A percentile compares a stretch with the other conserved stretches of the same genome.
Conservation (phyloP, 2,113 vertebrate species). For the Myrmecobius fasciatus region DNA sequence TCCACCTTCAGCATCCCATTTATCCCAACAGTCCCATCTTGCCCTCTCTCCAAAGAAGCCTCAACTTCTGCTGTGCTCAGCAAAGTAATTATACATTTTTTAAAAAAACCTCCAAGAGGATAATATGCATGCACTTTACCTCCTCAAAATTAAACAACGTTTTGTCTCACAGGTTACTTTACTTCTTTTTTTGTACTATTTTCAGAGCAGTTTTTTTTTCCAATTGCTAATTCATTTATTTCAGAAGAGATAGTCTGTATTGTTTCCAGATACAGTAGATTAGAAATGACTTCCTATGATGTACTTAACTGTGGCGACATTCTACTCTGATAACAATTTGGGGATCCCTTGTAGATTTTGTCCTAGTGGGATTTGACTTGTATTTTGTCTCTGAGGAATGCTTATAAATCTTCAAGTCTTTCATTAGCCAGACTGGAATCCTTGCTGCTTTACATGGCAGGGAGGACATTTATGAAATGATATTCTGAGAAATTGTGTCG, state of each 20-base stretch:
- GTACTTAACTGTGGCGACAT: not conserved
- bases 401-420: not conserved
- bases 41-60: no score
- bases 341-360: not conserved
- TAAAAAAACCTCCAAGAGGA: not conserved
- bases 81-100: not conserved
- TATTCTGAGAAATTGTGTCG: not conserved
- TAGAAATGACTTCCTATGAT: slow-evolving; percentile 7
- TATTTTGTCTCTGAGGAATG: not conserved
- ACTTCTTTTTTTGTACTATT: not conserved
- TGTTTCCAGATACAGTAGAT: not conserved
- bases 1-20: not conserved
- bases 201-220: not conserved
- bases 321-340: not conserved
- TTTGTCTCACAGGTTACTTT: not conserved
- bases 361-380: not conserved
- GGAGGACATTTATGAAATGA: not conserved
- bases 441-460: not conserved
- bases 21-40: not conserved
- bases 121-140: not conserved
- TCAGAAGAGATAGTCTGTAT: not conserved
- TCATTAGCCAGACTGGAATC: not conserved
- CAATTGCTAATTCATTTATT: slow-evolving; percentile 4
- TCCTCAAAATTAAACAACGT: not conserved
- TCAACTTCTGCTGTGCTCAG: not conserved